A percentile compares a stretch with the other conserved stretches of the same genome.
These are phyloP conservation scores for Cybosia mesomella DNA, from an alignment of 2,888 invertebrate species.

Conservation along the genomic window DNA sequence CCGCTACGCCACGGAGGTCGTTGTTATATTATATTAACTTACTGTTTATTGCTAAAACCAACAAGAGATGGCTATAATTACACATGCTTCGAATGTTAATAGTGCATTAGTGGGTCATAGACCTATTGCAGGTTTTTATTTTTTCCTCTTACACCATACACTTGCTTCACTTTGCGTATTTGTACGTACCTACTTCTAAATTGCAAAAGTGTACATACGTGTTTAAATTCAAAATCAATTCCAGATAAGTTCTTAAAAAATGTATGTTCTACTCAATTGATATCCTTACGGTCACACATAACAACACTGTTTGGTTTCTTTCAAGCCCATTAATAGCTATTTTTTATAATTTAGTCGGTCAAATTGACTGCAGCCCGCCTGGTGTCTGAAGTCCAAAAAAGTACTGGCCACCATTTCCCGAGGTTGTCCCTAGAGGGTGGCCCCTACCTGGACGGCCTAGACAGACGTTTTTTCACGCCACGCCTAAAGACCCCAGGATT, in stretches of 20 bases:
- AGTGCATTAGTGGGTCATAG: slow-evolving; percentile 19
- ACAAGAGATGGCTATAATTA: slow-evolving; percentile 8
- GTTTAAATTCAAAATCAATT: slow-evolving; percentile 3
- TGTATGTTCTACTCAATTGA: background rate
- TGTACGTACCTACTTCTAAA: background rate
- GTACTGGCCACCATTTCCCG: no score
- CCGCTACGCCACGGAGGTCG: no score
- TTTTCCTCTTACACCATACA: slow-evolving; percentile 6
- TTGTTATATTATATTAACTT: background rate
- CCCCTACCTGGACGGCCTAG: no score
- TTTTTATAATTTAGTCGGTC: no score
- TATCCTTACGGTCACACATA: background rate
- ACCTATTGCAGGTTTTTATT: slow-evolving; percentile 9
- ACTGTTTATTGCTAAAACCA: slow-evolving; percentile 9
- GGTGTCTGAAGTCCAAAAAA: no score
- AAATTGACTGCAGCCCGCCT: no score
- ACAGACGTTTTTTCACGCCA: no score
- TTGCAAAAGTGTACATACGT: slow-evolving; percentile 1
- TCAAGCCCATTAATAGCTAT: background rate
- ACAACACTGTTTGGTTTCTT: background rate
- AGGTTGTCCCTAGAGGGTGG: no score
- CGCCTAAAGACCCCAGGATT: no score
- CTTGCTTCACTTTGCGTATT: background rate
- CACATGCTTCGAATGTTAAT: slow-evolving; percentile 12
- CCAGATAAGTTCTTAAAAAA: background rate